Percentiles rank a stretch among this genome's conserved stretches.
Evolutionary conservation across 2,113 vertebrate genomes (phyloP).

Genomic region (Argyrosomus japonicus): DNA sequence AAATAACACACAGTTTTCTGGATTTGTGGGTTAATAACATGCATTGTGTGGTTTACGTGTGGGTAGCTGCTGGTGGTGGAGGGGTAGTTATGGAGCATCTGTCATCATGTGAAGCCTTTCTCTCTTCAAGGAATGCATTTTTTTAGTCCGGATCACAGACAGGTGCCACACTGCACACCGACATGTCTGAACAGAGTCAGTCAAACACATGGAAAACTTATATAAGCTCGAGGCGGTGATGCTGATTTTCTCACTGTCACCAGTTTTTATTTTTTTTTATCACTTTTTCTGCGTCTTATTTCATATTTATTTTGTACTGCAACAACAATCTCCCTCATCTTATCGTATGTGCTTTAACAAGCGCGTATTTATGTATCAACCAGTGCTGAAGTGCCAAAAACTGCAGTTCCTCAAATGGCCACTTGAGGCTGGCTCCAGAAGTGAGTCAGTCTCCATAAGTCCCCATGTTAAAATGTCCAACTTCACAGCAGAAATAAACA

Average conservation of each 20-base stretch:
- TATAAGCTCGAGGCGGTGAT: neutral
- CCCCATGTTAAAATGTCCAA: too few species aligned
- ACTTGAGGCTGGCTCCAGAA: too few species aligned
- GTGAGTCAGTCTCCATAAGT: too few species aligned
- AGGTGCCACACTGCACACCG: constrained; percentile 52
- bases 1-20: neutral
- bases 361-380: too few species aligned
- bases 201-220: constrained; percentile 23
- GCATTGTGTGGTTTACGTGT: neutral
- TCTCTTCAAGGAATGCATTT: constrained; percentile 65
- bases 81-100: constrained; percentile 23
- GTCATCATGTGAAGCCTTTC: constrained; percentile 59
- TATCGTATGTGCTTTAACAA: too few species aligned
- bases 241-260: neutral
- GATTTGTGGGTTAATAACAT: neutral
- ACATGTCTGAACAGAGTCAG: constrained; percentile 60
- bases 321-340: too few species aligned
- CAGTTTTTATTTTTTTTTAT: too few species aligned
- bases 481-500: too few species aligned
- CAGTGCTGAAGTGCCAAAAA: too few species aligned
- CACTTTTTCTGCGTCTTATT: too few species aligned
- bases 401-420: too few species aligned
- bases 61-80: neutral
- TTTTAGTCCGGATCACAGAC: constrained; percentile 33
- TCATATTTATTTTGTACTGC: too few species aligned